Evolutionary conservation across 2,888 invertebrate species (phyloP).

Genomic region (Stomorhina lunata): DNA sequence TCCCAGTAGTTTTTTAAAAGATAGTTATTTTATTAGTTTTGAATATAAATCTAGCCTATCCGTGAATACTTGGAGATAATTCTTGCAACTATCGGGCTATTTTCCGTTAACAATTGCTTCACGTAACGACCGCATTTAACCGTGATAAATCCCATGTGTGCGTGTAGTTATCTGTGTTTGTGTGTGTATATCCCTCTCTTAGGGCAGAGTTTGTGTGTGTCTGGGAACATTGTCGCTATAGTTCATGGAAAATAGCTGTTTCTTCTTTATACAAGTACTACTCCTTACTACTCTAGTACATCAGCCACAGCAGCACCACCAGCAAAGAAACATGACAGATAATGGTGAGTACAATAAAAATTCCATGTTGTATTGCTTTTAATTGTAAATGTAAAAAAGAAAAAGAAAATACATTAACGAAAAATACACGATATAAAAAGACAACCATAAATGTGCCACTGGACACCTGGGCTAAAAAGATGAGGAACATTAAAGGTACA

Average conservation of each 20-base stretch:
- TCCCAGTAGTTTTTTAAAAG: too few relatives aligned
- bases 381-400: constrained; percentile 54
- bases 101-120: constrained; percentile 33
- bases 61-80: too few relatives aligned
- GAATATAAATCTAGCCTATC: too few relatives aligned
- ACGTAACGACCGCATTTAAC: constrained; percentile 63
- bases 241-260: constrained; percentile 32
- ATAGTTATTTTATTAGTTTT: too few relatives aligned
- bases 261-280: constrained; percentile 3
- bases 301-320: too few relatives aligned
- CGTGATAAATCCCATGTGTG: constrained; percentile 52
- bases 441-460: neutral
- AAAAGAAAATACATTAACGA: neutral
- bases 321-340: constrained; percentile 39
- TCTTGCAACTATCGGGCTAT: too few relatives aligned
- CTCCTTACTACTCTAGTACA: neutral
- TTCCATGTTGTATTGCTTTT: constrained; percentile 49
- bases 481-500: neutral
- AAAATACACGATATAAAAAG: neutral
- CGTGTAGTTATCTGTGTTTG: neutral
- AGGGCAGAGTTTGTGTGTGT: neutral
- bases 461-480: neutral
- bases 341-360: constrained; percentile 47
- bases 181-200: neutral
- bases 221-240: constrained; percentile 5